Percentiles rank a stretch among this genome's conserved stretches.
Evolutionary conservation across 1,140 invertebrate genomes (phyloP).

Genomic region (Lepidurus couesii): DNA sequence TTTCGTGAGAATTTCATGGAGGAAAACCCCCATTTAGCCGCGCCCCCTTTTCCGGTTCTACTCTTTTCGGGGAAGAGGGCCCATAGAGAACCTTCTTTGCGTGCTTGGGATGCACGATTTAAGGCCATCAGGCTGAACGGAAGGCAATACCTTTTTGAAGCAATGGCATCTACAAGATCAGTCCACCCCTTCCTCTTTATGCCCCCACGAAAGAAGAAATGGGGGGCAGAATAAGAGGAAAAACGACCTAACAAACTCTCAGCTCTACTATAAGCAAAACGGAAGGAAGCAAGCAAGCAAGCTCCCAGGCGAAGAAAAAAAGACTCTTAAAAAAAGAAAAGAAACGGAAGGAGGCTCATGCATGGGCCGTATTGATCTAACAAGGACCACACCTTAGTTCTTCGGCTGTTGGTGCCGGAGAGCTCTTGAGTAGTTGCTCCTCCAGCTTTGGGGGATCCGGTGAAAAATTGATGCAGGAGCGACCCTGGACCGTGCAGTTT

Average conservation of each 20-base stretch:
- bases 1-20: too few species aligned
- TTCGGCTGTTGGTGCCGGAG: constrained; percentile 13
- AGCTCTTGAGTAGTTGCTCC: constrained; percentile 21
- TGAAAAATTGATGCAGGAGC: constrained; percentile 19
- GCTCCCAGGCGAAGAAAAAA: background rate
- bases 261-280: background rate
- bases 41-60: background rate
- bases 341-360: constrained; percentile 14
- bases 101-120: background rate
- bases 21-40: background rate
- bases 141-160: background rate
- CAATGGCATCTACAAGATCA: constrained; percentile 5
- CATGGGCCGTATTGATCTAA: constrained; percentile 21
- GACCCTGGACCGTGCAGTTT: constrained; percentile 20
- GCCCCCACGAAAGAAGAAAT: background rate
- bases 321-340: background rate
- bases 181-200: background rate
- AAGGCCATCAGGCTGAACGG: background rate
- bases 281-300: constrained; percentile 9
- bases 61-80: background rate
- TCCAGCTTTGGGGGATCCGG: constrained; percentile 8
- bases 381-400: constrained; percentile 18
- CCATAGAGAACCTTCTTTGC: background rate
- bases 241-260: constrained; percentile 13
- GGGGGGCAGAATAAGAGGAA: background rate